These are phyloP conservation scores for Sussaba pulchella DNA, from an alignment of 2,888 invertebrate species.

Conservation along the genomic window DNA sequence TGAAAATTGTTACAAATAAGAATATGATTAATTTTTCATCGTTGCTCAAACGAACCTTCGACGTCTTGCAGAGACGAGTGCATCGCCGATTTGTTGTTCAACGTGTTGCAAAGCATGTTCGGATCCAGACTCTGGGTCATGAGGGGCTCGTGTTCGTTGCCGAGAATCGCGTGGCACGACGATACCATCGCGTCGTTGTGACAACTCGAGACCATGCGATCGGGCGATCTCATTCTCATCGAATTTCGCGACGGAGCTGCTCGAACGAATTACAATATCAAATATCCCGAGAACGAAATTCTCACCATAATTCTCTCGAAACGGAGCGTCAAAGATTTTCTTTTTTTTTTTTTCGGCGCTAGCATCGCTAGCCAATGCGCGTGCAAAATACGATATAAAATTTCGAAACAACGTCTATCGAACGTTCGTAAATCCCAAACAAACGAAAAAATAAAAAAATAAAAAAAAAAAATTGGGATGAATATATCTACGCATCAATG, in stretches of 20 bases:
- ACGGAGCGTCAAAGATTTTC: slow-evolving; percentile 63
- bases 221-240: slow-evolving; percentile 87
- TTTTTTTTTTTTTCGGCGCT: slow-evolving; percentile 62
- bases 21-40: background rate
- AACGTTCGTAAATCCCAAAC: slow-evolving; percentile 54
- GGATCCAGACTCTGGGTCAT: slow-evolving; percentile 89
- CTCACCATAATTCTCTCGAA: slow-evolving; percentile 30
- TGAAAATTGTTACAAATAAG: too few relatives aligned
- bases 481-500: slow-evolving; percentile 60
- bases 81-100: slow-evolving; percentile 77
- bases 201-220: slow-evolving; percentile 90
- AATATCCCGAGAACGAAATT: background rate
- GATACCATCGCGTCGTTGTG: slow-evolving; percentile 85
- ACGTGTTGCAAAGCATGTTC: slow-evolving; percentile 85
- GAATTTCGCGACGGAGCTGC: slow-evolving; percentile 74
- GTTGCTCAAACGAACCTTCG: slow-evolving; percentile 74
- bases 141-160: slow-evolving; percentile 80
- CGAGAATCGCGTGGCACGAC: slow-evolving; percentile 76
- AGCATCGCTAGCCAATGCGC: slow-evolving; percentile 76
- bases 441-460: too few relatives aligned
- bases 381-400: slow-evolving; percentile 73
- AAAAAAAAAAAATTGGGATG: too few relatives aligned
- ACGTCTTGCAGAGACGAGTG: slow-evolving; percentile 73
- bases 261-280: slow-evolving; percentile 22
- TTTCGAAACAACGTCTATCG: slow-evolving; percentile 34